phyloP scores from a whole-genome alignment of 2,113 vertebrate species.

The Halcyon malimbica region DNA sequence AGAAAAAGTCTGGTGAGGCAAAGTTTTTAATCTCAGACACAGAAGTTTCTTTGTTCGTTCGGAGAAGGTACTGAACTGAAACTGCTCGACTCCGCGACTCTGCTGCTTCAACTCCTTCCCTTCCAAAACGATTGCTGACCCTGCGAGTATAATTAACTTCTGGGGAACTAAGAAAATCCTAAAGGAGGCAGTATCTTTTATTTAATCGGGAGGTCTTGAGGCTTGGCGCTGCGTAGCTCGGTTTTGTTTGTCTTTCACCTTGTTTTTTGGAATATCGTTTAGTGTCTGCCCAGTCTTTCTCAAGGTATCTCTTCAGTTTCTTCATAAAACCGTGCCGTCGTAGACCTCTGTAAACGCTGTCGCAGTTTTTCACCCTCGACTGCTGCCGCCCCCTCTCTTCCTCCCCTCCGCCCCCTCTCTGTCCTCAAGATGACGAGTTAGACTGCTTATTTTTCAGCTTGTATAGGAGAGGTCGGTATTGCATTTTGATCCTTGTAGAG shows the following conservation, averaged over 20 bases:
- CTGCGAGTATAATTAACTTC: neutral
- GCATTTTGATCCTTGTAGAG: neutral
- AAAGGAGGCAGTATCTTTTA: neutral
- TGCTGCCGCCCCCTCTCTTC: neutral
- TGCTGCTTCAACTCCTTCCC: neutral
- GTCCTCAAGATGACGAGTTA: neutral
- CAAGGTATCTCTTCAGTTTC: neutral
- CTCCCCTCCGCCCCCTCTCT: neutral
- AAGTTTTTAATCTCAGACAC: constrained; percentile 57
- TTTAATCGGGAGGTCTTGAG: neutral
- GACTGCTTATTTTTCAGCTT: neutral
- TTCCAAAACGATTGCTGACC: neutral
- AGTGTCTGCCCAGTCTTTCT: neutral
- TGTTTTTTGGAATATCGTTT: neutral
- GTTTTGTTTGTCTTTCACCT: neutral
- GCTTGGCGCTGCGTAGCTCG: neutral
- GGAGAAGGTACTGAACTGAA: constrained; percentile 51
- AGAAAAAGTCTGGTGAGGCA: neutral
- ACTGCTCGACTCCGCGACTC: neutral
- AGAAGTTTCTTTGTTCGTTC: constrained; percentile 72
- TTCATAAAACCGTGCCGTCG: neutral
- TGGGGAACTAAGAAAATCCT: neutral
- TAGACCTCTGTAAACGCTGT: neutral
- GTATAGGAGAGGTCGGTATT: neutral
- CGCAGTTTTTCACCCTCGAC: neutral